Evolutionary conservation across 2,888 invertebrate genomes (phyloP), one percentile per base, ranked within the genome.

Genomic region (Morpho helenor): DNA sequence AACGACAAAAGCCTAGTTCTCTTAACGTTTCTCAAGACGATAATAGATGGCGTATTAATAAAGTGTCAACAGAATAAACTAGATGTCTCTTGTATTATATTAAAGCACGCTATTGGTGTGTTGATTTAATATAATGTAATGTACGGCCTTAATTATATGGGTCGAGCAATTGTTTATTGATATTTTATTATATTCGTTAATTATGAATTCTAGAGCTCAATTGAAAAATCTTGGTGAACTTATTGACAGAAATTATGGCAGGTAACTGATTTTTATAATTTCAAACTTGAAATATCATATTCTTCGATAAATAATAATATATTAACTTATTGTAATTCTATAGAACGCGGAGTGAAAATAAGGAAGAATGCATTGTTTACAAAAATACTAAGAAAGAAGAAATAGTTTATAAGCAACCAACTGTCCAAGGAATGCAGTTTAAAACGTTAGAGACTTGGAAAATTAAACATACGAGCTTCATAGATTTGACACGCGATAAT

Each of bases 231-330:
- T 58, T 5, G 58, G 58, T 8, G 3, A 10, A 16, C 44, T 58
- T 5, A 42, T 49, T 7, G 53, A 58, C 10, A 53, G 40, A 39
- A 53, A 42, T 42, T 49, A 42, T 23, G 53, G 58, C n/a, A 46
- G 53, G 53, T 53, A 8, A 43, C 16, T 10, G 8, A 8, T 16
- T 8, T 10, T 49, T 31, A 31, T 31, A 31, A 1, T 5, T 31
- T 5, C 31, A 31, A 5, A 31, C 31, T 31, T 31, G 31, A 31
- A 5, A 31, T 31, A 31, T 31, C 31, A 31, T 31, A 5, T 31
- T 31, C 4, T 31, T 31, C 5, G 1, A 31, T 0, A 31, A 31
- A 31, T 31, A 31, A 31, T 31, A 31, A 31, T 31, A 31, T 31
- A 31, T 31, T 31, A 31, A 31, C 31, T 2, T 31, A 31, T 31